Percentiles rank a stretch among this genome's conserved stretches.
These are phyloP conservation scores for Haliclona indistincta DNA, from an alignment of 37 sponge, comb jelly and placozoan genomes.

Conservation along the genomic window DNA sequence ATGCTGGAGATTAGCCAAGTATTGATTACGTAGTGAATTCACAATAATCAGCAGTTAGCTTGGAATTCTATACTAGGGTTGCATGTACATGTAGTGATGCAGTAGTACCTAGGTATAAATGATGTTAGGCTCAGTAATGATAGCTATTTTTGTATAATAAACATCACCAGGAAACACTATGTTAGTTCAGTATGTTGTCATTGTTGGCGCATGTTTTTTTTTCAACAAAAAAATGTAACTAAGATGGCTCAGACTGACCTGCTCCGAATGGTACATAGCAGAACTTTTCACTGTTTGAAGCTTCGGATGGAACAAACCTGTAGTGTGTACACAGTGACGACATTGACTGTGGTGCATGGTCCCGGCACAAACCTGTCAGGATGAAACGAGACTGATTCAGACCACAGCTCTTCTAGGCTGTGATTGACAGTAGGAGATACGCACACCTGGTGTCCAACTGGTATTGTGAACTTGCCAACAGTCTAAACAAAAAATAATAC, in stretches of 20 bases:
- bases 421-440: constrained; percentile 91
- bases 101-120: too few relatives aligned
- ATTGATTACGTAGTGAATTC: too few relatives aligned
- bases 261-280: constrained; percentile 92
- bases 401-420: constrained; percentile 60
- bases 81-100: too few relatives aligned
- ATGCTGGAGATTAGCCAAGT: too few relatives aligned
- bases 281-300: constrained; percentile 72
- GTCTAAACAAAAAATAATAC: constrained; percentile 38
- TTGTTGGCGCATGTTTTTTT: too few relatives aligned
- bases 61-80: too few relatives aligned
- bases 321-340: not conserved
- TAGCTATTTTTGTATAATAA: too few relatives aligned
- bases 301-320: constrained; percentile 34
- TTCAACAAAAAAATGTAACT: too few relatives aligned
- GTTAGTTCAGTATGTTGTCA: constrained; percentile 8
- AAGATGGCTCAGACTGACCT: constrained; percentile 56
- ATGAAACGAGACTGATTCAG: constrained; percentile 44
- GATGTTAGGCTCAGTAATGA: too few relatives aligned
- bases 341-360: not conserved
- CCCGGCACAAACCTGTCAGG: constrained; percentile 70
- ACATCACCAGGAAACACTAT: not conserved
- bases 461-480: constrained; percentile 64
- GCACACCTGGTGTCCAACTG: constrained; percentile 88
- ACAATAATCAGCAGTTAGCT: too few relatives aligned